Evolutionary conservation across 1,140 invertebrate genomes (phyloP).

Genomic region (Procambarus virginalis): DNA sequence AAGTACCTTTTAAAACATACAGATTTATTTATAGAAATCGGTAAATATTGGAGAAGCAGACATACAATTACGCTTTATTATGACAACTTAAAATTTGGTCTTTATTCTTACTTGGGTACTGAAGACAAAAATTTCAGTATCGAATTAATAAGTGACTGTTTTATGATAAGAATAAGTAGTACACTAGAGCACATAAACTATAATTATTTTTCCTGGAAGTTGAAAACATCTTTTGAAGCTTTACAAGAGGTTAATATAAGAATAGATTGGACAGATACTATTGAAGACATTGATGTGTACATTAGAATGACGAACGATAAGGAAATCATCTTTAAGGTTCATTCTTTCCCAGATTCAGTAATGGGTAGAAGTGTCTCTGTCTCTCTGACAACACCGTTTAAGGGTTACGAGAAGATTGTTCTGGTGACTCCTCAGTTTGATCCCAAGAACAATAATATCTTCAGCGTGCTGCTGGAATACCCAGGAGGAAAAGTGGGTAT

Average conservation of each 20-base stretch:
- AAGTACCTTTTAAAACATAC: not conserved
- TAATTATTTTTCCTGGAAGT: not conserved
- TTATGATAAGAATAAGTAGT: no score
- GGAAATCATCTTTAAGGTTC: not conserved
- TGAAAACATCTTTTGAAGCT: not conserved
- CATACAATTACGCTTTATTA: not conserved
- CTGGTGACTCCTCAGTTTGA: slow-evolving; percentile 16
- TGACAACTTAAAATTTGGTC: not conserved
- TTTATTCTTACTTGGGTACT: not conserved
- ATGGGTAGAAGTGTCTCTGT: not conserved
- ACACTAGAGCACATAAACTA: no score
- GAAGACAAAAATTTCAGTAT: not conserved
- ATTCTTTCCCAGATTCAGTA: slow-evolving; percentile 15
- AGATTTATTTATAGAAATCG: not conserved
- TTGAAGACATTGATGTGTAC: not conserved
- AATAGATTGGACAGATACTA: not conserved
- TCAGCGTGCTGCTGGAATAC: slow-evolving; percentile 28
- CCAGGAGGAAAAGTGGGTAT: slow-evolving; percentile 38
- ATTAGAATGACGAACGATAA: not conserved
- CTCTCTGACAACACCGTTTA: slow-evolving; percentile 18
- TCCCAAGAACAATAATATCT: not conserved
- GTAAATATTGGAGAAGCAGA: not conserved
- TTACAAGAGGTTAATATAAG: not conserved
- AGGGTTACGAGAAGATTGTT: slow-evolving; percentile 35
- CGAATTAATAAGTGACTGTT: not conserved